A percentile compares a stretch with the other conserved stretches of the same genome.
These are phyloP conservation scores for Myopa testacea DNA, from an alignment of 2,888 invertebrate genomes.

Conservation along the genomic window DNA sequence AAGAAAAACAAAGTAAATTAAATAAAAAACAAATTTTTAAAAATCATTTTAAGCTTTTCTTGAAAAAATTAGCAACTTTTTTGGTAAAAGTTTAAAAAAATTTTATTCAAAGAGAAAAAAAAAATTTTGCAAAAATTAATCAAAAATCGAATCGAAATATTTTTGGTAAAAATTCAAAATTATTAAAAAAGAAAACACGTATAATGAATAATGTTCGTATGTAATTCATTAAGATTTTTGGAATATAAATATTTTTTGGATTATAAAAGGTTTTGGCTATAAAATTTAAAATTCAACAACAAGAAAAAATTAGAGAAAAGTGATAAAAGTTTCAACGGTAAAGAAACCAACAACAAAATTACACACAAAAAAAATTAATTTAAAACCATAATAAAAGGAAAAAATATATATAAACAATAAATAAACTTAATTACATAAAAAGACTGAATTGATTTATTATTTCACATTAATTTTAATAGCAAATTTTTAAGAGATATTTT, in stretches of 20 bases:
- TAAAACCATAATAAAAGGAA: conserved; percentile 1
- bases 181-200: background rate
- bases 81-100: conserved; percentile 3
- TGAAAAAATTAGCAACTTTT: background rate
- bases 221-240: too few relatives aligned
- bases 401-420: conserved; percentile 27
- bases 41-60: too few relatives aligned
- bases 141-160: too few relatives aligned
- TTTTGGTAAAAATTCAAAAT: conserved; percentile 31
- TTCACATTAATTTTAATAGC: conserved; percentile 30
- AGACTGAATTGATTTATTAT: conserved; percentile 32
- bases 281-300: conserved; percentile 55
- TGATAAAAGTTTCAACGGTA: background rate
- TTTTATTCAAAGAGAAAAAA: conserved; percentile 13
- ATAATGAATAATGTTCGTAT: too few relatives aligned
- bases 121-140: background rate
- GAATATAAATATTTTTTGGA: too few relatives aligned
- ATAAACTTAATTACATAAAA: conserved; percentile 6
- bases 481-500: conserved; percentile 21
- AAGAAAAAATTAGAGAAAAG: conserved; percentile 36
- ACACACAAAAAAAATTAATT: background rate
- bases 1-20: too few relatives aligned
- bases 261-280: conserved; percentile 55
- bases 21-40: too few relatives aligned
- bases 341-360: conserved; percentile 6